Evolutionary conservation across 2,888 invertebrate genomes (phyloP), one percentile per base, ranked within the genome.

Genomic region (Chalcis sispes): DNA sequence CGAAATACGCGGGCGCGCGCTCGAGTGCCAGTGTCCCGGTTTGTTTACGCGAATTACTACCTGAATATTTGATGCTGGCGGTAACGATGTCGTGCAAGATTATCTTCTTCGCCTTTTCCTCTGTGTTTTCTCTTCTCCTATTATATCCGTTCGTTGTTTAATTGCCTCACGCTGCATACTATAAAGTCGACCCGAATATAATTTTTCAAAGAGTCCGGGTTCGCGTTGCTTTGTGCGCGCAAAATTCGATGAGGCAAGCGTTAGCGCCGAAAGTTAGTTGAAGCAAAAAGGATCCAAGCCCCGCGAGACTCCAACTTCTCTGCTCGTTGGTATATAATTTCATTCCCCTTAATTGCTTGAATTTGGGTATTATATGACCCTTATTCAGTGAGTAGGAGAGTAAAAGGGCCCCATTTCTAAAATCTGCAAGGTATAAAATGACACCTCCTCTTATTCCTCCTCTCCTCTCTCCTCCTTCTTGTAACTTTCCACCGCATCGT

Each of bases 171-270:
- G n/a, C n/a, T n/a, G n/a, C n/a, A n/a, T n/a, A n/a, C n/a, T n/a
- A n/a, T n/a, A n/a, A n/a, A n/a, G n/a, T n/a, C n/a, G n/a, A 65
- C 72, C 58, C 65, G 65, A 58, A 58, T 58, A 65, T 15, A 58
- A 15, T 27, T 50, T 27, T n/a, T 29, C 72, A 27, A 32, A 52
- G 72, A 56, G 64, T 72, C 36, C 65, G 65, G 72, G 65, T 72
- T 58, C 40, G 46, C 32, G 5, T 46, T 23, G 25, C 46, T 7
- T 36, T 36, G 4, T 36, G 5, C 36, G 36, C 10, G 4, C 36
- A 36, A 10, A 20, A 29, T n/a, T n/a, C 3, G 27, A 4, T 5
- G 13, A 56, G 13, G 25, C n/a, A 18, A 56, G 2, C 27, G 1
- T 8, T 25, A 23, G n/a, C 13, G n/a, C 23, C 3, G 54, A 25